A percentile compares a stretch with the other conserved stretches of the same genome.
Conservation (phyloP, 2,797 vertebrate species). For the Sparus aurata region DNA sequence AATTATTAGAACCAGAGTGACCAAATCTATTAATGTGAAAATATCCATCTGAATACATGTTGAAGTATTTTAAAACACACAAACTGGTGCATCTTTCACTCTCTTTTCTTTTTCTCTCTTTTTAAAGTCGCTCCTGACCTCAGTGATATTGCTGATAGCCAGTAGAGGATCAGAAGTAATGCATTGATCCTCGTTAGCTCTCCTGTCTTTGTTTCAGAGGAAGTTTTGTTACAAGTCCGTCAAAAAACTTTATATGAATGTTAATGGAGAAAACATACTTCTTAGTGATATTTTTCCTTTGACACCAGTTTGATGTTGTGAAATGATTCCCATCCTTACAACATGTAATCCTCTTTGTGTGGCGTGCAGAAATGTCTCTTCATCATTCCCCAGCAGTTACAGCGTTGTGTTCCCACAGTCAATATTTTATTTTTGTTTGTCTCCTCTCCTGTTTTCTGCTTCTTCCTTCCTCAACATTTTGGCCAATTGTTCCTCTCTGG, state of each 20-base stretch:
- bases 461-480: conserved; percentile 40
- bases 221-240: background rate
- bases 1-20: background rate
- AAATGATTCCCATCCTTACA: conserved; percentile 49
- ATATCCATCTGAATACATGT: background rate
- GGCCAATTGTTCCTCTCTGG: conserved; percentile 61
- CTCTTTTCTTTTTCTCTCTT: background rate
- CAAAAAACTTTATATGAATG: too few species aligned
- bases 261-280: background rate
- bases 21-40: background rate
- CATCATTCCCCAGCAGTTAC: conserved; percentile 43
- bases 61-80: background rate
- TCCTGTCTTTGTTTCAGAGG: background rate
- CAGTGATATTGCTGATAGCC: background rate
- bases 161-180: background rate
- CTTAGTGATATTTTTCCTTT: background rate
- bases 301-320: background rate
- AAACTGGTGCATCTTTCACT: background rate
- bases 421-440: conserved; percentile 67
- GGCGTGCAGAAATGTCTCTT: conserved; percentile 40
- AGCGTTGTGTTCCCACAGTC: conserved; percentile 66
- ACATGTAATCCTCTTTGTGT: background rate
- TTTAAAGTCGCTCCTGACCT: background rate
- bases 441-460: conserved; percentile 58
- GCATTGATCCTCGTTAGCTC: background rate